These are phyloP conservation scores for Pristionchus fissidentatus DNA, from an alignment of 2,888 invertebrate genomes.

Conservation along the genomic window DNA sequence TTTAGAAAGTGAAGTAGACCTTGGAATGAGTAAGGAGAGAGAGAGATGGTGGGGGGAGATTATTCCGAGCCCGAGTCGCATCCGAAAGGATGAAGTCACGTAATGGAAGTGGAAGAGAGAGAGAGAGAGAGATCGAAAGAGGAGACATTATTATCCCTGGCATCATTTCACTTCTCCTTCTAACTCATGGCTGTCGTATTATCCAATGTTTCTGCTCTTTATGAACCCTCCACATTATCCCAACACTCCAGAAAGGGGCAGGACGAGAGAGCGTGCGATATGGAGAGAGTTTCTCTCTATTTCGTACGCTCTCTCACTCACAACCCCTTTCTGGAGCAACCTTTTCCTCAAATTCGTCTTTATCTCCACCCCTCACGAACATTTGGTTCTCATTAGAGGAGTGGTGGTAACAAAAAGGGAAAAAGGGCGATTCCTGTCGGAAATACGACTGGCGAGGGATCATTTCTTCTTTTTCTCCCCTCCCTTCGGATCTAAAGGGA, in stretches of 20 bases:
- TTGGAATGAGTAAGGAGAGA: too few relatives aligned
- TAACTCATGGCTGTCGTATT: neutral
- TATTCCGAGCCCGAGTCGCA: too few relatives aligned
- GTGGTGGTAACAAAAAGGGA: neutral
- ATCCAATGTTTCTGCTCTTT: neutral
- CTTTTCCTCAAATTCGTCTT: neutral
- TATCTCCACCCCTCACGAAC: neutral
- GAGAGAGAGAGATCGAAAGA: neutral
- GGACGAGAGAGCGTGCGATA: neutral
- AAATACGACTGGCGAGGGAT: too few relatives aligned
- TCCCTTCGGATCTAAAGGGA: neutral
- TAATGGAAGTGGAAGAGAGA: neutral
- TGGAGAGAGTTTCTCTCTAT: constrained; percentile 1
- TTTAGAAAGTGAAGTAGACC: too few relatives aligned
- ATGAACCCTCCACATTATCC: too few relatives aligned
- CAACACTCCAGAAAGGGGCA: neutral
- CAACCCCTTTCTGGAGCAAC: neutral
- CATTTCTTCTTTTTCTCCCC: neutral
- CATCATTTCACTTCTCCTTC: neutral
- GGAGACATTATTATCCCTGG: neutral
- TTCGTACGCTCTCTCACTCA: too few relatives aligned
- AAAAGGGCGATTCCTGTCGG: neutral
- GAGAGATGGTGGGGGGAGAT: too few relatives aligned
- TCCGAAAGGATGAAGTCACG: too few relatives aligned
- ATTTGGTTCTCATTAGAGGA: constrained; percentile 10